A percentile compares a stretch with the other conserved stretches of the same genome.
Evolutionary conservation across 2,888 invertebrate species (phyloP).

Genomic region (Caenorhabditis sp.): DNA sequence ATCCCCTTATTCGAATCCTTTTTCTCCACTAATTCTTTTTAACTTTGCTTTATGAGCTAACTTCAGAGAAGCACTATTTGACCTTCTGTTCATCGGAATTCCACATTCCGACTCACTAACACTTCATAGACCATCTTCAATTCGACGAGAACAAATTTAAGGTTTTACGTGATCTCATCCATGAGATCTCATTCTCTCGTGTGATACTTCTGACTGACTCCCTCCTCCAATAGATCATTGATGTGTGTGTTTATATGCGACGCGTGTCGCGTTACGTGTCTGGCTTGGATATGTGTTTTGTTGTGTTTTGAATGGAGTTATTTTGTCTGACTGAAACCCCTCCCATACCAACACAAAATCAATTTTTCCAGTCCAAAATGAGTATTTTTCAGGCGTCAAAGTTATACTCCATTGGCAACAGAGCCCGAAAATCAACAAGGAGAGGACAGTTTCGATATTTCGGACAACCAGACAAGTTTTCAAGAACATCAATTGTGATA

Average conservation of each 20-base stretch:
- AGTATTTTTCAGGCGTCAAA: slow-evolving; percentile 15
- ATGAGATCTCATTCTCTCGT: no score
- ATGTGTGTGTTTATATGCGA: background rate
- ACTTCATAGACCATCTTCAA: background rate
- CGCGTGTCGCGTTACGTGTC: no score
- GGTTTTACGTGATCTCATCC: background rate
- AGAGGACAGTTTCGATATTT: slow-evolving; percentile 17
- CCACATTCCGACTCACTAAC: slow-evolving; percentile 1
- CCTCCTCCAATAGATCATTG: background rate
- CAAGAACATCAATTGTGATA: slow-evolving; percentile 21
- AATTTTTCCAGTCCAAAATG: background rate
- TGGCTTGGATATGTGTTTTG: no score
- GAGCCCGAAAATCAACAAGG: slow-evolving; percentile 29
- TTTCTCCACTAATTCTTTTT: background rate
- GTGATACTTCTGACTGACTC: background rate
- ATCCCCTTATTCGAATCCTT: background rate
- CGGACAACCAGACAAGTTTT: slow-evolving; percentile 14
- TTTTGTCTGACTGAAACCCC: background rate
- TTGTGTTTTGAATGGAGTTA: background rate
- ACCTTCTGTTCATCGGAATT: background rate
- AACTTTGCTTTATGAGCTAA: background rate
- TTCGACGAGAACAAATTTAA: background rate
- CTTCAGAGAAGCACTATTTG: background rate
- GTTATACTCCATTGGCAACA: slow-evolving; percentile 47
- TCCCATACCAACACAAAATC: background rate